phyloP scores from a whole-genome alignment of 2,113 vertebrate species.

The Cariama cristata region DNA sequence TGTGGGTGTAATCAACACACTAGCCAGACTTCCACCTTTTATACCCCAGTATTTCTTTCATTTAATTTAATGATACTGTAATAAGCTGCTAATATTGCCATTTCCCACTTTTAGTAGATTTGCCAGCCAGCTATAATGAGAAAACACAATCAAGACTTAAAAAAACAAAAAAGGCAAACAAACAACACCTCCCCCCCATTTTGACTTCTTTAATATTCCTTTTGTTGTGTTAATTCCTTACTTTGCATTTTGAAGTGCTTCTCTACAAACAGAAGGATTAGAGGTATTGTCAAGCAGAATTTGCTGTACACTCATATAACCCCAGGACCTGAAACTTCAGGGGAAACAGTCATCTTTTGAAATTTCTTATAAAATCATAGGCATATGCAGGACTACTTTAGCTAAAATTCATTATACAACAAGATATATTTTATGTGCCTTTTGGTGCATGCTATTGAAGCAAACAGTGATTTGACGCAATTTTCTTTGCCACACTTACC shows the following conservation, averaged over 20 bases:
- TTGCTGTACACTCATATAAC: background rate
- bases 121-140: background rate
- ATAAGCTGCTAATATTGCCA: background rate
- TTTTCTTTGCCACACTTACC: background rate
- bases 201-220: background rate
- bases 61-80: background rate
- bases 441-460: background rate
- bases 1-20: background rate
- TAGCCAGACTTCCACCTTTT: conserved; percentile 15
- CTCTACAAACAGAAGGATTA: background rate
- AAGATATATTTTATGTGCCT: background rate
- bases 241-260: background rate
- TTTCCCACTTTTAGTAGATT: background rate
- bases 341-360: background rate
- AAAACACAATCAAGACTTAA: background rate
- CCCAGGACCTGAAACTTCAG: background rate
- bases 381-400: background rate
- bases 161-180: background rate
- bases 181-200: too few relatives aligned
- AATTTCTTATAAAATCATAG: background rate
- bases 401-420: background rate
- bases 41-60: background rate
- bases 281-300: background rate
- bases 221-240: background rate
- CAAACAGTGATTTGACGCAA: background rate